Evolutionary conservation across 2,888 invertebrate species (phyloP).

Genomic region (Chymomyza amoena): DNA sequence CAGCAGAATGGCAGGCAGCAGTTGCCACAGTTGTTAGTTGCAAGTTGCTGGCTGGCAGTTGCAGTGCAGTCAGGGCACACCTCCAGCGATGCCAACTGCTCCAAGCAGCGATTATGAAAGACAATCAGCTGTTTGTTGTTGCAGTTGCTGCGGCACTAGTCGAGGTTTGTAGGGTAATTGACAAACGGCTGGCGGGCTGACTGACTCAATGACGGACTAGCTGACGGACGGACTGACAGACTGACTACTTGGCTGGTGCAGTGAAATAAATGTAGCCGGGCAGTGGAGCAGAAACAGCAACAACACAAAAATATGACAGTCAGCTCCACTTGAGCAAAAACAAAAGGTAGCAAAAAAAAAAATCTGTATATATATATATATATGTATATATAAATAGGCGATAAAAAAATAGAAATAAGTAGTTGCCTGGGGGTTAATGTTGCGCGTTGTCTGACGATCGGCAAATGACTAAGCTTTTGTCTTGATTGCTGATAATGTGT

Average conservation of each 20-base stretch:
- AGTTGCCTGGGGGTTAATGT: slow-evolving; percentile 47
- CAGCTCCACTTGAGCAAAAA: neutral
- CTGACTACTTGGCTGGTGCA: neutral
- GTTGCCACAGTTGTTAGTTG: slow-evolving; percentile 5
- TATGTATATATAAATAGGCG: neutral
- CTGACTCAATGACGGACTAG: neutral
- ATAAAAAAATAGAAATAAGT: slow-evolving; percentile 20
- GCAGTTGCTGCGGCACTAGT: slow-evolving; percentile 31
- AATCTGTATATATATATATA: too few relatives aligned
- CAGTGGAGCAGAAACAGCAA: neutral
- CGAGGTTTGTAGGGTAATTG: slow-evolving; percentile 71
- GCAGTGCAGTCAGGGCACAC: neutral
- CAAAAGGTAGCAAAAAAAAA: neutral
- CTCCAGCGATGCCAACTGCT: neutral
- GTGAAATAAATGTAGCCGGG: neutral
- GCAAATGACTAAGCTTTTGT: slow-evolving; percentile 43
- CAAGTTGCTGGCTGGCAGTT: neutral
- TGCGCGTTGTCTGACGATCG: slow-evolving; percentile 21
- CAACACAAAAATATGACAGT: neutral
- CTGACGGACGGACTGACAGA: neutral
- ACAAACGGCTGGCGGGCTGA: slow-evolving; percentile 42
- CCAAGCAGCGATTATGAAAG: slow-evolving; percentile 63
- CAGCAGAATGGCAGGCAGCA: neutral
- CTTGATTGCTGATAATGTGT: slow-evolving; percentile 58
- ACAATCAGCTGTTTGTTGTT: slow-evolving; percentile 58